Conservation (phyloP, 2,113 vertebrate genomes). For the Eretmochelys imbricata region DNA sequence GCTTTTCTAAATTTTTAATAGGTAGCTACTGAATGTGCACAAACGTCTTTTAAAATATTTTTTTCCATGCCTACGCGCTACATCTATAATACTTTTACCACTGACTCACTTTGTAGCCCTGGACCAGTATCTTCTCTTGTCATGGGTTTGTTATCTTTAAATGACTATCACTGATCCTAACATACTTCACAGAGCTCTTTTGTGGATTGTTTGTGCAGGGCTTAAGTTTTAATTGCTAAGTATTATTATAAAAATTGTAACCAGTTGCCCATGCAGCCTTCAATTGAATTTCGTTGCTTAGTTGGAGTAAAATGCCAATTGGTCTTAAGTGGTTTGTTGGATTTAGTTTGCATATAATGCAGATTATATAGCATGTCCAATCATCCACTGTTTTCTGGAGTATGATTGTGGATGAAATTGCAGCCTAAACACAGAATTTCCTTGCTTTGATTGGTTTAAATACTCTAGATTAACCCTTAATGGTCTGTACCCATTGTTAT, state of each 20-base stretch:
- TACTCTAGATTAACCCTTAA: not conserved
- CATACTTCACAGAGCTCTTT: not conserved
- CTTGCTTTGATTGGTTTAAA: not conserved
- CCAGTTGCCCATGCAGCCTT: not conserved
- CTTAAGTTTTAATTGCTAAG: not conserved
- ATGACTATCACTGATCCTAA: not conserved
- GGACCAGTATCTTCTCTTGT: not conserved
- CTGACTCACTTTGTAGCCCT: not conserved
- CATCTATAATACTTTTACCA: not conserved
- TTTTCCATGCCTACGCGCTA: not conserved
- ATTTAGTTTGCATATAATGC: rapidly evolving
- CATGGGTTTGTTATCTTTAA: not conserved
- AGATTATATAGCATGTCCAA: rapidly evolving
- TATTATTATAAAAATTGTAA: not conserved
- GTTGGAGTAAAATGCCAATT: not conserved
- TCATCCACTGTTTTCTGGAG: not conserved
- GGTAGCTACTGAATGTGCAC: not conserved
- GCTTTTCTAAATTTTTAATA: not conserved
- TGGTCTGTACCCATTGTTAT: not conserved
- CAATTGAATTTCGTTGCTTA: not conserved
- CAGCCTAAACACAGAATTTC: not conserved
- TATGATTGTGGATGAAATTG: not conserved
- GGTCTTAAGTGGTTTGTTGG: not conserved
- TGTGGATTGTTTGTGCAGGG: not conserved
- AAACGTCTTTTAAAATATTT: not conserved